Evolutionary conservation across 1,140 invertebrate genomes (phyloP).

Genomic region (Halesus radiatus): DNA sequence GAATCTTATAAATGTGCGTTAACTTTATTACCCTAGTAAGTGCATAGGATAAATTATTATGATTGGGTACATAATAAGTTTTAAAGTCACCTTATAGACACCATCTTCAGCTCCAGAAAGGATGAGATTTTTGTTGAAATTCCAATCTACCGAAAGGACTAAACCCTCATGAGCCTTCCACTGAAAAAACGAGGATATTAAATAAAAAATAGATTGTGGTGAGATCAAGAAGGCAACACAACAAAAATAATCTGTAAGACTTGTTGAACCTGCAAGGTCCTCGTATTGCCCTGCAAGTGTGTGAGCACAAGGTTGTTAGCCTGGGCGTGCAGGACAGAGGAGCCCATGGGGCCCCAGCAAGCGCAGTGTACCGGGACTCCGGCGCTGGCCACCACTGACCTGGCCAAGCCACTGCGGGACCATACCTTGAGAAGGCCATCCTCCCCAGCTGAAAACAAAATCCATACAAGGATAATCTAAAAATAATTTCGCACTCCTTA

Average conservation of each 20-base stretch:
- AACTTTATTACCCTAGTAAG: too few species aligned
- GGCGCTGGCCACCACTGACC: slow-evolving; percentile 90
- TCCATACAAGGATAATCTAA: background rate
- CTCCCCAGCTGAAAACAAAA: slow-evolving; percentile 83
- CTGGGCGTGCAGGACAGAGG: slow-evolving; percentile 87
- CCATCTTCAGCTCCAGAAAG: slow-evolving; percentile 97
- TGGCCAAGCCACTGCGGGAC: slow-evolving; percentile 95
- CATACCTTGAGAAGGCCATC: slow-evolving; percentile 97
- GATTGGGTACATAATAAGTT: too few species aligned
- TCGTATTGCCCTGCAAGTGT: slow-evolving; percentile 89
- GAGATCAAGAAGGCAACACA: background rate
- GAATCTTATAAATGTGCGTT: too few species aligned
- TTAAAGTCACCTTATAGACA: slow-evolving; percentile 86
- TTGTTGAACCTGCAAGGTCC: slow-evolving; percentile 80
- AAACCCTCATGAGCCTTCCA: slow-evolving; percentile 97
- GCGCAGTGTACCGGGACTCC: slow-evolving; percentile 85
- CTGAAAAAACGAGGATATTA: slow-evolving; percentile 70
- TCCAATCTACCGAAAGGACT: slow-evolving; percentile 92
- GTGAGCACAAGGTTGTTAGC: slow-evolving; percentile 90
- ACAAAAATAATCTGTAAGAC: background rate
- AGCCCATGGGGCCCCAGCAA: slow-evolving; percentile 90
- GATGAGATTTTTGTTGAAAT: slow-evolving; percentile 87
- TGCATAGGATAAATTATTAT: too few species aligned
- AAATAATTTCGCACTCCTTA: too few species aligned
- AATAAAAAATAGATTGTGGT: background rate